phyloP scores from a whole-genome alignment of 1,140 invertebrate species.

The Matsumurasca onukii region DNA sequence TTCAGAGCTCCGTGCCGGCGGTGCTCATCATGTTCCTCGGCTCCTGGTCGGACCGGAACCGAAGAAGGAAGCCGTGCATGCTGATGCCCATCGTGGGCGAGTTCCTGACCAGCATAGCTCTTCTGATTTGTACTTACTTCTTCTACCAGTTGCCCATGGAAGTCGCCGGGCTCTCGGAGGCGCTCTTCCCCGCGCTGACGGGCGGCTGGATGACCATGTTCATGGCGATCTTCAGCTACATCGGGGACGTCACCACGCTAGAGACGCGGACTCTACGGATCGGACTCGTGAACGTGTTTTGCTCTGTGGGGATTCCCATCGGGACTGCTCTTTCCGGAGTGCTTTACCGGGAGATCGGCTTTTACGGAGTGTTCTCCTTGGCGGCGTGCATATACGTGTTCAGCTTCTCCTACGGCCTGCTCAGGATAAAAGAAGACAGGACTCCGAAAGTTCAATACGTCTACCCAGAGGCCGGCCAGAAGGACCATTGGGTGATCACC shows the following conservation, averaged over 20 bases:
- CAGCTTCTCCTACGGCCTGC: slow-evolving; percentile 68
- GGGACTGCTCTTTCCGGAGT: slow-evolving; percentile 40
- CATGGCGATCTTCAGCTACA: slow-evolving; percentile 88
- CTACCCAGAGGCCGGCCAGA: slow-evolving; percentile 42
- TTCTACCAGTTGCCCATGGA: slow-evolving; percentile 66
- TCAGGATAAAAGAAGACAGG: slow-evolving; percentile 59
- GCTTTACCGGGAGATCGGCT: slow-evolving; percentile 65
- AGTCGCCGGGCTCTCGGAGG: slow-evolving; percentile 70
- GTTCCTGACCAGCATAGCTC: slow-evolving; percentile 70
- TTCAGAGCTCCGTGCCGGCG: slow-evolving; percentile 73
- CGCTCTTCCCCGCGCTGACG: slow-evolving; percentile 73
- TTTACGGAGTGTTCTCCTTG: slow-evolving; percentile 76
- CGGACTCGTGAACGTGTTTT: slow-evolving; percentile 79
- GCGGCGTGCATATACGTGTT: slow-evolving; percentile 71
- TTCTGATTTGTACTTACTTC: slow-evolving; percentile 78
- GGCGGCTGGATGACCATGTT: slow-evolving; percentile 87
- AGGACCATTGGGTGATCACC: slow-evolving; percentile 41
- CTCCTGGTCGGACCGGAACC: slow-evolving; percentile 51
- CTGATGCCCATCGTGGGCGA: slow-evolving; percentile 79
- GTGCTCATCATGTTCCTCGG: slow-evolving; percentile 76
- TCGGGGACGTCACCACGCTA: slow-evolving; percentile 79
- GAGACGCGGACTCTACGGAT: slow-evolving; percentile 79
- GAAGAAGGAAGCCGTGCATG: slow-evolving; percentile 80
- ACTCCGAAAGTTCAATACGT: not conserved
- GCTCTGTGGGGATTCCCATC: slow-evolving; percentile 76